Conservation (phyloP, 2,797 vertebrate species). For the Mionectes olivaceus region DNA sequence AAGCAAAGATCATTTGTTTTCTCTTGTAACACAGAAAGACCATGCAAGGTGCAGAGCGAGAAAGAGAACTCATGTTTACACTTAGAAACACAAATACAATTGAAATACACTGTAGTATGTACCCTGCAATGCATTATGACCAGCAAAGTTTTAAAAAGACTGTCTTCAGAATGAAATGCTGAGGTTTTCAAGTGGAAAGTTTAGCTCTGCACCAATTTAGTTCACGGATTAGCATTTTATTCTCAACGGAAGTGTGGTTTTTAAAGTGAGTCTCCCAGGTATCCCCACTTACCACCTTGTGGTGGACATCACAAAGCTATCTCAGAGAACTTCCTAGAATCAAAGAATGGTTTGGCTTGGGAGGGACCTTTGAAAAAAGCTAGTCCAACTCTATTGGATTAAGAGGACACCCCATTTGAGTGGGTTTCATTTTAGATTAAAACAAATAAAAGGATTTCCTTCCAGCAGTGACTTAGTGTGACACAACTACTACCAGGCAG, state of each 20-base stretch:
- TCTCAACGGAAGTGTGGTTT: background rate
- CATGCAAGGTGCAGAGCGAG: background rate
- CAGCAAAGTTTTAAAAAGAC: background rate
- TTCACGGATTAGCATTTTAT: background rate
- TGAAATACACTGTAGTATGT: background rate
- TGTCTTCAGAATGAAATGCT: background rate
- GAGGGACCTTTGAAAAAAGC: background rate
- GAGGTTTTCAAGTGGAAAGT: background rate
- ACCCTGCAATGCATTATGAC: background rate
- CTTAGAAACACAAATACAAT: background rate
- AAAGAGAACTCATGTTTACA: background rate
- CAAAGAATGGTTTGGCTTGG: background rate
- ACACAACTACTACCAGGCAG: background rate
- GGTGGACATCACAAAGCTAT: background rate
- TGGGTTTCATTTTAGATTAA: background rate
- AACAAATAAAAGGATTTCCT: background rate
- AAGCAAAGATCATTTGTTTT: background rate
- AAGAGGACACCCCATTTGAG: background rate
- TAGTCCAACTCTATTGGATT: background rate
- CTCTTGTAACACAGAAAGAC: background rate
- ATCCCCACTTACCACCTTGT: background rate
- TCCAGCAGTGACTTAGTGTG: background rate
- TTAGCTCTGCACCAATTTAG: background rate
- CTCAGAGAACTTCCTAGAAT: background rate
- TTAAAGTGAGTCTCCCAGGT: background rate